Evolutionary conservation across 2,113 vertebrate species (phyloP), one percentile per base, ranked within the genome.

Genomic region (Sander vitreus): DNA sequence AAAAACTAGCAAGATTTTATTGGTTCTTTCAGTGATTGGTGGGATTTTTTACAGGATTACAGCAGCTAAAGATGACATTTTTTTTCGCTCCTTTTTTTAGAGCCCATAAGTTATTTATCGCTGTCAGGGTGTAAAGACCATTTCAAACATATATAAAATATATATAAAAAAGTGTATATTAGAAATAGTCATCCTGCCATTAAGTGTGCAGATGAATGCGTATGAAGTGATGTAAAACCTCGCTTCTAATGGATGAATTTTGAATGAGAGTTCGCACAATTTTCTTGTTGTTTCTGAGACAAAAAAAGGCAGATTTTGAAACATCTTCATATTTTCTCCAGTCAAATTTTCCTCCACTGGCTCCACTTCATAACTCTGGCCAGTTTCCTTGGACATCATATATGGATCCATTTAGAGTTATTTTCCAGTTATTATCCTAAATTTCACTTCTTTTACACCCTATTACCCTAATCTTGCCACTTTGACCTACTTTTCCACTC

Each of bases 401-500:
- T 51, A 71, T 25, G 16, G 15, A 75, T 74, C 45, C 73, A 72
- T 54, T 78, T 55, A 9, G 18, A 67, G 30, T 83, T 73, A 74
- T 79, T 75, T 63, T 72, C 62, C 63, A 68, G 66, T 50, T 57
- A 74, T 78, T 62, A 63, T 77, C 45, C 57, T 6, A 80, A 43
- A 69, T 78, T 55, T 76, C 27, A 64, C 69, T 53, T 48, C 60
- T 80, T 75, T 66, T 88, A 33, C 80, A 78, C 71, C 30, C 62
- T 74, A 76, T 89, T 88, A 79, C 83, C 72, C 78, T 81, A 63
- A 89, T 90, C 76, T 75, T 78, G 70, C 81, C 79, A 80, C 73
- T 84, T 81, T 93, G 90, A 90, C 90, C 91, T 91, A 88, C 86
- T 92, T 93, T 80, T 36, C 55, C 67, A 27, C 48, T 67, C 16